phyloP scores from a whole-genome alignment of 2,113 vertebrate genomes.

The Aviceda subcristata region DNA sequence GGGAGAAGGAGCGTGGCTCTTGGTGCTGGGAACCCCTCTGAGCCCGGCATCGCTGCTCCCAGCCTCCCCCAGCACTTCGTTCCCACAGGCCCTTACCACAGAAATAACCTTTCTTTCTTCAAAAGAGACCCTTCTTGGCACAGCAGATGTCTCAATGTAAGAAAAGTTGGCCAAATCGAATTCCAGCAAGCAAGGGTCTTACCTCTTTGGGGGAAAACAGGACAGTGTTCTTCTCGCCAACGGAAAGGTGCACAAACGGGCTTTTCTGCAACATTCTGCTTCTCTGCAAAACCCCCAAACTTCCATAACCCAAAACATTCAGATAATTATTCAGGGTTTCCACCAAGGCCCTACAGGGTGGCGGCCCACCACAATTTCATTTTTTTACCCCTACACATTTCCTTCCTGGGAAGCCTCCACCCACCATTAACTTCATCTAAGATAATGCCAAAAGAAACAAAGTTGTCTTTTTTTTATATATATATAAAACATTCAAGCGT shows the following conservation, averaged over 20 bases:
- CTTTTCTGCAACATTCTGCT: background rate
- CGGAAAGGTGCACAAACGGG: background rate
- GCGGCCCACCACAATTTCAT: slow-evolving; percentile 30
- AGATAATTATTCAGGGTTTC: slow-evolving; percentile 49
- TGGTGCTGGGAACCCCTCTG: background rate
- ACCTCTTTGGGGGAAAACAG: background rate
- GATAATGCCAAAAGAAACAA: slow-evolving; percentile 73
- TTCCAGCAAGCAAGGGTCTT: background rate
- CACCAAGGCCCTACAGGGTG: slow-evolving; percentile 42
- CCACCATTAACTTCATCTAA: slow-evolving; percentile 62
- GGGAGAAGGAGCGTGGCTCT: background rate
- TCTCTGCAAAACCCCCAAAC: background rate
- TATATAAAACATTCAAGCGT: background rate
- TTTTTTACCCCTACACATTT: slow-evolving; percentile 60
- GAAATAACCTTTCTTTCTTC: background rate
- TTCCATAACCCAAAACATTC: background rate
- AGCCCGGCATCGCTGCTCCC: background rate
- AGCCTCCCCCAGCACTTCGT: background rate
- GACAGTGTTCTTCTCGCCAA: background rate
- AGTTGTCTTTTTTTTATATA: slow-evolving; percentile 5
- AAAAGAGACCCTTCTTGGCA: background rate
- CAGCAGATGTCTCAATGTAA: background rate
- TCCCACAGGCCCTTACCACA: background rate
- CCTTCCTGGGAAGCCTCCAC: slow-evolving; percentile 65
- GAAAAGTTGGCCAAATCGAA: background rate